Evolutionary conservation across 2,113 vertebrate genomes (phyloP).

Genomic region (Nannospalax galili): DNA sequence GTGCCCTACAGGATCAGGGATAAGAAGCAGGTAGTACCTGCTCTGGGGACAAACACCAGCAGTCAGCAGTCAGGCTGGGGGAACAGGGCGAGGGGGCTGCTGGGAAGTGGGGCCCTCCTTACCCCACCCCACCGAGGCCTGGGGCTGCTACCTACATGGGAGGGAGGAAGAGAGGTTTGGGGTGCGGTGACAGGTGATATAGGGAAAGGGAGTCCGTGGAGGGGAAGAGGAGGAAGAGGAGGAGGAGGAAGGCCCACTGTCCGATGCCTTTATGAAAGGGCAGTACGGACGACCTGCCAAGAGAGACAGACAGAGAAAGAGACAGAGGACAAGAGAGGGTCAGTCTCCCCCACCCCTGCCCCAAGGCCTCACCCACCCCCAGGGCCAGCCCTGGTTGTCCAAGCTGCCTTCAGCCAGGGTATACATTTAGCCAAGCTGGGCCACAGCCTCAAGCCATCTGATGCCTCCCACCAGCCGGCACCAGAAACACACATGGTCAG

Average conservation of each 20-base stretch:
- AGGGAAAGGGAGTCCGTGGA: slow-evolving; percentile 89
- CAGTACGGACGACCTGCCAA: slow-evolving; percentile 97
- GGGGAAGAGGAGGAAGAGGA: slow-evolving; percentile 91
- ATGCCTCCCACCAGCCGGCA: slow-evolving; percentile 40
- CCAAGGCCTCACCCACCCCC: slow-evolving; percentile 72
- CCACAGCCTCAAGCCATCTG: slow-evolving; percentile 44
- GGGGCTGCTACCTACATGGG: slow-evolving; percentile 90
- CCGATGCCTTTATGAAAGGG: slow-evolving; percentile 98
- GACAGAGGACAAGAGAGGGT: slow-evolving; percentile 86
- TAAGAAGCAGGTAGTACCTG: slow-evolving; percentile 65
- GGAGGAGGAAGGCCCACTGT: slow-evolving; percentile 91
- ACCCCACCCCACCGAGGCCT: slow-evolving; percentile 30
- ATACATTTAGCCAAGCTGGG: slow-evolving; percentile 54
- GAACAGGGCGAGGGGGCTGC: slow-evolving; percentile 72
- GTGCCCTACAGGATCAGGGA: slow-evolving; percentile 67
- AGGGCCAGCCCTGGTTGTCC: slow-evolving; percentile 58
- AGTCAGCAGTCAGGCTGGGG: slow-evolving; percentile 68
- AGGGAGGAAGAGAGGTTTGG: slow-evolving; percentile 91
- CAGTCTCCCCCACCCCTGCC: slow-evolving; percentile 83
- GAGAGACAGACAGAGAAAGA: slow-evolving; percentile 89
- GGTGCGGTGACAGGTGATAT: slow-evolving; percentile 91
- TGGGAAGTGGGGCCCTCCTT: slow-evolving; percentile 74
- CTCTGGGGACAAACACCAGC: slow-evolving; percentile 55
- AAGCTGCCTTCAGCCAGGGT: slow-evolving; percentile 56
- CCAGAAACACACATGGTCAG: slow-evolving; percentile 5